A percentile compares a stretch with the other conserved stretches of the same genome.
Evolutionary conservation across 2,888 invertebrate genomes (phyloP).

Genomic region (Acleris literana): DNA sequence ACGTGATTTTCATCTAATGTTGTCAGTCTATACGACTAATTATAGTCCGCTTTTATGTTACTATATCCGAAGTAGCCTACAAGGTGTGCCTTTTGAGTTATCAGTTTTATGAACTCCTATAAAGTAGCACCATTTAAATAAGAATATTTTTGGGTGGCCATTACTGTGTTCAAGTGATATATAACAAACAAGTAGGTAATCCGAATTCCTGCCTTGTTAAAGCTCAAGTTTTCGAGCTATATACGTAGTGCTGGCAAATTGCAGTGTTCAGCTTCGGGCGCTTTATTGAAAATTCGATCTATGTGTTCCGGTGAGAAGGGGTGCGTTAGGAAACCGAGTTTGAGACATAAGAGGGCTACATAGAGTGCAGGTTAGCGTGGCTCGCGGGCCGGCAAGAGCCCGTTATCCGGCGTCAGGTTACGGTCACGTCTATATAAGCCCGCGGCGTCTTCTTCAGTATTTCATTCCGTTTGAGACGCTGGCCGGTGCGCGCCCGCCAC

Average conservation of each 20-base stretch:
- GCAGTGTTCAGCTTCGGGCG: constrained; percentile 75
- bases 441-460: constrained; percentile 81
- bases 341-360: constrained; percentile 55
- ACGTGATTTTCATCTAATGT: too few species aligned
- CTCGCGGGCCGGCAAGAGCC: constrained; percentile 61
- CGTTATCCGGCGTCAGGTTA: constrained; percentile 84
- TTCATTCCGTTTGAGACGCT: constrained; percentile 81
- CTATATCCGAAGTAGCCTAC: too few species aligned
- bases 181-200: too few species aligned
- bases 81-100: too few species aligned
- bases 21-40: too few species aligned
- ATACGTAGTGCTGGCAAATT: constrained; percentile 69
- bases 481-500: constrained; percentile 64
- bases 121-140: too few species aligned
- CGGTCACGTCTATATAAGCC: constrained; percentile 82
- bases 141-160: too few species aligned
- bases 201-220: constrained; percentile 31
- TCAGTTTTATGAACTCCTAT: too few species aligned
- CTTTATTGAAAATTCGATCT: constrained; percentile 81
- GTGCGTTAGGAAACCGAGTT: constrained; percentile 46
- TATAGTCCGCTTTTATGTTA: too few species aligned
- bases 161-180: too few species aligned
- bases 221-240: constrained; percentile 55
- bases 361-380: constrained; percentile 61
- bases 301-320: constrained; percentile 71